Base-by-base conservation (phyloP, 2,797 vertebrate genomes). In the Gila robusta region DNA sequence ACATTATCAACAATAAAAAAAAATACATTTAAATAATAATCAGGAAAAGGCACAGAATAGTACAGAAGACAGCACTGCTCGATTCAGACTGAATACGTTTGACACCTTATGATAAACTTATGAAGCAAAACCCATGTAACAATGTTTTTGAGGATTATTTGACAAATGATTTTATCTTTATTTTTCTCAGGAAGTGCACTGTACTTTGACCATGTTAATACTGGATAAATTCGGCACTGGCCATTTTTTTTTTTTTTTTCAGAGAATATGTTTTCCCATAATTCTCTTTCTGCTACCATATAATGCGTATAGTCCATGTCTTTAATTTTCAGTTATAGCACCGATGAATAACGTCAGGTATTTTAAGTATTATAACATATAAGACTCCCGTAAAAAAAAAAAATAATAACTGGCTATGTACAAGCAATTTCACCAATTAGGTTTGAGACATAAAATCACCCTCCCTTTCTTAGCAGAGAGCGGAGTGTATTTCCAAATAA, bases 401-500 rank as follows among this genome's bases (percentile, higher is more conserved):
- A 21, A 54, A 52, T 21, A 54, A n/a, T 35, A 7, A 14, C 4
- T 4, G 44, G 12, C 44, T 47, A 47, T 28, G 12, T 52, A 79
- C 54, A 83, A 74, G 32, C 56, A 17, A 62, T 73, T 86, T 54
- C 49, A 74, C 67, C 84, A 79, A 76, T 81, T 59, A 59, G 70
- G 37, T 67, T 54, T 52, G 41, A 64, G 79, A 52, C 44, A 72
- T 64, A 69, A 56, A 87, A 73, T 52, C n/a, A 47, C 59, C 28
- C 59, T 69, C 66, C 12, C 26, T 84, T 81, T 76, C 82, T 54
- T 54, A 78, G 62, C 74, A 56, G 62, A 56, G 47, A 77, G 82
- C 62, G 12, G 72, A 76, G 72, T 67, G 62, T 52, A 78, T 78
- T 84, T 78, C 62, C 62, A 26, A 85, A 85, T 71, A 79, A 79